A percentile compares a stretch with the other conserved stretches of the same genome.
Conservation (phyloP, 2,888 invertebrate genomes). For the Andrena hattorfiana region DNA sequence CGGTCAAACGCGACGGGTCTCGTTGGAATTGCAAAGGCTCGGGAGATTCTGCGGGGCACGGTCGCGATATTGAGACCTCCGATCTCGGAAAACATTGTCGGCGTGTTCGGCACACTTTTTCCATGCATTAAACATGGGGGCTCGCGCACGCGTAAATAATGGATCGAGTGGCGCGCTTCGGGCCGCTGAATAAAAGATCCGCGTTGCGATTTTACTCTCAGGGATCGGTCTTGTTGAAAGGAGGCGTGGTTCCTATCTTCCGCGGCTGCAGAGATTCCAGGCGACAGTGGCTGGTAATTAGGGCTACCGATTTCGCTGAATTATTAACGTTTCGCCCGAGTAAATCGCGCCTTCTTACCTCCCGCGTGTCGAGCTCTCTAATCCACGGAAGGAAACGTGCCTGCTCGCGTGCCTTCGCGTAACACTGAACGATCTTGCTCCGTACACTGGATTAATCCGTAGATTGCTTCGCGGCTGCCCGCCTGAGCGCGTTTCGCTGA, state of each 20-base stretch:
- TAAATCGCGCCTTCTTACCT: background rate
- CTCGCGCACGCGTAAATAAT: constrained; percentile 48
- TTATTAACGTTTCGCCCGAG: constrained; percentile 19
- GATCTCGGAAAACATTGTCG: constrained; percentile 15
- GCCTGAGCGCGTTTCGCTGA: background rate
- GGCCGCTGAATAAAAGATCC: constrained; percentile 54
- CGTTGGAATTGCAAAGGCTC: background rate
- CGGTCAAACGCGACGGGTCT: background rate
- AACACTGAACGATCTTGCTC: background rate
- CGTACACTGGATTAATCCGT: background rate
- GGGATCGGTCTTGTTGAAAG: constrained; percentile 11
- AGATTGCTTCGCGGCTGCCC: background rate
- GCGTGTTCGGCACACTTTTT: constrained; percentile 16
- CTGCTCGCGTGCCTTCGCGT: background rate
- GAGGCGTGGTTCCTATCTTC: no score
- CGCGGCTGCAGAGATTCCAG: background rate
- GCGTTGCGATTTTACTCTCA: constrained; percentile 31
- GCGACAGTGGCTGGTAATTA: constrained; percentile 33
- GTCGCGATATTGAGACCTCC: constrained; percentile 12
- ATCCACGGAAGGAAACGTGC: constrained; percentile 9
- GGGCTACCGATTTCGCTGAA: constrained; percentile 51
- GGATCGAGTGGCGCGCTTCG: constrained; percentile 24
- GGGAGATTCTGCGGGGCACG: constrained; percentile 6
- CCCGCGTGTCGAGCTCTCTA: constrained; percentile 21
- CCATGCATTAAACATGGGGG: constrained; percentile 47